Evolutionary conservation across 2,797 vertebrate genomes (phyloP), one percentile per base, ranked within the genome.

Genomic region (Liasis olivaceus): DNA sequence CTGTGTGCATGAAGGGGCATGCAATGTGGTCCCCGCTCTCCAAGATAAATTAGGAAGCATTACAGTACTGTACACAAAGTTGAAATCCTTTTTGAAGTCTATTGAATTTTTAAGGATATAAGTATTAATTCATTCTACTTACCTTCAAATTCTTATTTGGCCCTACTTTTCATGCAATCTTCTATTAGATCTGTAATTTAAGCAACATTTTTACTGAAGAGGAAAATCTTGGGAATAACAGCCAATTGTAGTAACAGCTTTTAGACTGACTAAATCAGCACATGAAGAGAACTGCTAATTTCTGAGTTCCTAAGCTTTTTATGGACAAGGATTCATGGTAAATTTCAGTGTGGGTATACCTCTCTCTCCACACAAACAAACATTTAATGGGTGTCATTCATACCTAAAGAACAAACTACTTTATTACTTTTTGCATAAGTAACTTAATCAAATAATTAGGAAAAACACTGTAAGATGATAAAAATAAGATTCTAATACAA

Each of bases 101-200:
- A 28, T 1, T 12, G 2, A 85, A 69, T 77, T 11, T n/a, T 36
- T 14, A 51, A 15, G 14, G 31, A 87, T 51, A 84, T 1, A 60
- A 60, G 15, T 60, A 60, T 60, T 60, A 9, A 17, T 4, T 63
- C 62, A 51, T 58, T 85, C 60, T 58, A 84, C 69, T 60, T 91
- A 88, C 72, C 31, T 88, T 54, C 84, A 17, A 56, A 89, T 56
- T 63, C 59, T 92, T 89, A 4, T 87, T 64, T 47, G 47, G 42
- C 59, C 6, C 31, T 66, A 64, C 66, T 66, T 88, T 14, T 22
- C 11, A 13, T n/a, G 12, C 51, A 59, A 51, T 17, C n/a, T 64
- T 85, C 88, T 60, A 59, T 5, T n/a, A 15, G 66, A 56, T 58
- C n/a, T 90, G 85, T 28, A 88, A 63, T 3, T 28, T 63, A 85